These are phyloP conservation scores for Parnassius apollo DNA, from an alignment of 2,888 invertebrate genomes.

Conservation along the genomic window DNA sequence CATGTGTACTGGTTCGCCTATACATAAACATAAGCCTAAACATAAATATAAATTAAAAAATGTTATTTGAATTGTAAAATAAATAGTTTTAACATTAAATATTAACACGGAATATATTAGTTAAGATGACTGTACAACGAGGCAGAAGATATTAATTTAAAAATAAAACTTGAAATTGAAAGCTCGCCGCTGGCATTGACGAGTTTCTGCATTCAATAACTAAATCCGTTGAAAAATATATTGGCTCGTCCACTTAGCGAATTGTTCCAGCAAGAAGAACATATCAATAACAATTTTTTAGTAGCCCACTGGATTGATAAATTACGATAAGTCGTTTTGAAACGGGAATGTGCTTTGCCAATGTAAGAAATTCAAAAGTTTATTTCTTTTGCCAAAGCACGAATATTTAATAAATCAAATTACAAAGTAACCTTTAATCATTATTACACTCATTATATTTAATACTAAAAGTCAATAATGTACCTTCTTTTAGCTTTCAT, in stretches of 20 bases:
- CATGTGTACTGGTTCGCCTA: no score
- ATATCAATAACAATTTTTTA: slow-evolving; percentile 18
- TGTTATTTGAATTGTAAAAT: no score
- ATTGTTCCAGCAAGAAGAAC: slow-evolving; percentile 21
- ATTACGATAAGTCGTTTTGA: slow-evolving; percentile 12
- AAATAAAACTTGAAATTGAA: slow-evolving; percentile 24
- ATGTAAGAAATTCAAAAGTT: neutral
- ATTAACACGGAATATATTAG: no score
- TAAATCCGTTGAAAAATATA: slow-evolving; percentile 28
- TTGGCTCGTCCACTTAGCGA: slow-evolving; percentile 22
- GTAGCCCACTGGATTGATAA: slow-evolving; percentile 18
- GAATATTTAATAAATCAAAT: no score
- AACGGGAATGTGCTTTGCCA: slow-evolving; percentile 3
- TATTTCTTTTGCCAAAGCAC: no score
- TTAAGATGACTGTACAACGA: neutral
- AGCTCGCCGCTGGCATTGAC: slow-evolving; percentile 20
- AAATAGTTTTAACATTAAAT: no score
- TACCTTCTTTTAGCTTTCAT: no score
- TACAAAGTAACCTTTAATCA: no score
- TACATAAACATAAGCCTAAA: no score
- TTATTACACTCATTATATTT: no score
- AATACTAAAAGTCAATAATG: no score
- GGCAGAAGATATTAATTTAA: slow-evolving; percentile 11
- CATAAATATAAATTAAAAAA: no score
- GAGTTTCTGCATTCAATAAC: slow-evolving; percentile 24